A percentile compares a stretch with the other conserved stretches of the same genome.
phyloP scores from a whole-genome alignment of 92 coral and sea anemone species.

The Palythoa grandiflora region DNA sequence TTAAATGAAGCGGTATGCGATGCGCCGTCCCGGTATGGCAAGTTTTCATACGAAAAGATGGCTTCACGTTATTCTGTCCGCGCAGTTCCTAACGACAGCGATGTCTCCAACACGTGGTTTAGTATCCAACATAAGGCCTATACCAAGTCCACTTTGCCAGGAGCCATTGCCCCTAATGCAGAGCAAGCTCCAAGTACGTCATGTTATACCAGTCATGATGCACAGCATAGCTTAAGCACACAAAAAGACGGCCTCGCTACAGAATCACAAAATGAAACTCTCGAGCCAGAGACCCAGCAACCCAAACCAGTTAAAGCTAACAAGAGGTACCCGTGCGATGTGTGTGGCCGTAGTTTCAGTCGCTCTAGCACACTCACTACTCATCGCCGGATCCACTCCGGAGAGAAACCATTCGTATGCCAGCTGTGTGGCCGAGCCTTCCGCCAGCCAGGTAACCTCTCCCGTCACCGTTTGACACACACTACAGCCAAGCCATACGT shows the following conservation, averaged over 20 bases:
- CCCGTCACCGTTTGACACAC: slow-evolving; percentile 85
- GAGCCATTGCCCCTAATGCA: not conserved
- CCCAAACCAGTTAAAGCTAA: slow-evolving; percentile 40
- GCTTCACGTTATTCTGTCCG: not conserved
- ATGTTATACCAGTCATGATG: not conserved
- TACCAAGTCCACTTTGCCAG: not conserved
- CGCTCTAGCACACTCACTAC: slow-evolving; percentile 83
- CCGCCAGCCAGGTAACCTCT: slow-evolving; percentile 81
- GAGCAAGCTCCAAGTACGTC: slow-evolving; percentile 8
- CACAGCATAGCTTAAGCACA: not conserved
- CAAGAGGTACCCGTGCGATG: slow-evolving; percentile 71
- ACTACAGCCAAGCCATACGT: slow-evolving; percentile 86
- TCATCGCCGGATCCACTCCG: slow-evolving; percentile 79
- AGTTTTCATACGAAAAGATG: not conserved
- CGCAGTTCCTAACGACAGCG: not conserved
- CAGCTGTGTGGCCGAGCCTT: slow-evolving; percentile 82
- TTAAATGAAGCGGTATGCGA: not conserved
- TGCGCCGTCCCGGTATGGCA: not conserved
- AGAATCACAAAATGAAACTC: not conserved
- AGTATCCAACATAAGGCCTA: not conserved
- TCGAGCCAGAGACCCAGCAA: not conserved
- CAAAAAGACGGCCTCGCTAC: not conserved
- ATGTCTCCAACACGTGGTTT: not conserved
- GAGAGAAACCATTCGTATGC: slow-evolving; percentile 81
- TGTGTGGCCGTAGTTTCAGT: slow-evolving; percentile 79